phyloP scores from a whole-genome alignment of 2,888 invertebrate species.

The Drosophila robusta region DNA sequence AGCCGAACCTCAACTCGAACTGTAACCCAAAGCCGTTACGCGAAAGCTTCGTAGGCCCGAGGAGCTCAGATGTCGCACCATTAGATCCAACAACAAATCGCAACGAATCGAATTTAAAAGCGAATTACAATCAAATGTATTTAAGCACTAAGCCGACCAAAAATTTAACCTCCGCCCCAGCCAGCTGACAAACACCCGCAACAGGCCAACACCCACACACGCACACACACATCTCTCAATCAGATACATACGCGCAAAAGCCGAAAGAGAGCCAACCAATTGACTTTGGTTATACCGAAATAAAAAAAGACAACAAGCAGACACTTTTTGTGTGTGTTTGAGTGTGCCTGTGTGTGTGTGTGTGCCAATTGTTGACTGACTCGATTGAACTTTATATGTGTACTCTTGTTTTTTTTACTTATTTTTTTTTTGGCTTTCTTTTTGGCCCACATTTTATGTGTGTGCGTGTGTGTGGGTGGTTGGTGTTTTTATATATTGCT shows the following conservation, averaged over 20 bases:
- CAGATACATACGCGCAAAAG: constrained; percentile 20
- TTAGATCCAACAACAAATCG: constrained; percentile 80
- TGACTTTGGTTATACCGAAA: constrained; percentile 57
- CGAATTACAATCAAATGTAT: constrained; percentile 81
- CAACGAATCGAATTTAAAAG: constrained; percentile 78
- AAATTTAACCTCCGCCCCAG: constrained; percentile 52
- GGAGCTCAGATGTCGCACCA: constrained; percentile 77
- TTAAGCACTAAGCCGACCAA: constrained; percentile 75
- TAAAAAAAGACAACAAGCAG: constrained; percentile 18
- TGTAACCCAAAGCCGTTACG: constrained; percentile 10
- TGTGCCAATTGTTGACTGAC: constrained; percentile 74
- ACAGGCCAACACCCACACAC: neutral
- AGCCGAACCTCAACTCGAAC: constrained; percentile 1
- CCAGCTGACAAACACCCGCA: constrained; percentile 27
- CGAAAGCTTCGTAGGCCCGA: constrained; percentile 4
- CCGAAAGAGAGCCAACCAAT: constrained; percentile 53
- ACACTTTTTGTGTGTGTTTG: constrained; percentile 21
- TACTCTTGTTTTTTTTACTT: constrained; percentile 20
- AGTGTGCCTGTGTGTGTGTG: constrained; percentile 23
- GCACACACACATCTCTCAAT: constrained; percentile 13
- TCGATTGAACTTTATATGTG: constrained; percentile 74
- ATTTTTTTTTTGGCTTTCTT: constrained; percentile 5
- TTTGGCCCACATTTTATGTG: constrained; percentile 11
- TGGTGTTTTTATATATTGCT: constrained; percentile 57
- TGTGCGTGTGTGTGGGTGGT: constrained; percentile 14